Evolutionary conservation across 1,140 invertebrate genomes (phyloP).

Genomic region (Drosophila ficusphila): DNA sequence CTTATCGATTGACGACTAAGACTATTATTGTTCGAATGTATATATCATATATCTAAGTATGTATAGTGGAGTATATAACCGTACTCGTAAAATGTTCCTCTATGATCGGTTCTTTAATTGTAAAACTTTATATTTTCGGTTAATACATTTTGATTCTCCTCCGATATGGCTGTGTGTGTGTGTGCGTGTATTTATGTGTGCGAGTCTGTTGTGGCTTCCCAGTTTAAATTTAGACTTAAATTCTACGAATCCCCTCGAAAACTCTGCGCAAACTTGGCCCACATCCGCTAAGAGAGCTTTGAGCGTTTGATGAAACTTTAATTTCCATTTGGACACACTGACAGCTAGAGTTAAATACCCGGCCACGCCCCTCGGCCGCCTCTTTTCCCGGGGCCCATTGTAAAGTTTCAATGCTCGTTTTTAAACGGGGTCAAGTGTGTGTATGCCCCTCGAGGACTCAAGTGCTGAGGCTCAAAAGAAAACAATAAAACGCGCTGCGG

Average conservation of each 20-base stretch:
- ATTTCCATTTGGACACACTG: slow-evolving; percentile 69
- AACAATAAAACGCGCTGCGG: slow-evolving; percentile 71
- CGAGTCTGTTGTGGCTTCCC: too few relatives aligned
- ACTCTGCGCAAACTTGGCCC: slow-evolving; percentile 45
- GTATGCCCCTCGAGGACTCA: slow-evolving; percentile 67
- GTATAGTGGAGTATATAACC: slow-evolving; percentile 49
- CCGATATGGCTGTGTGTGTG: slow-evolving; percentile 18
- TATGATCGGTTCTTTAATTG: slow-evolving; percentile 31
- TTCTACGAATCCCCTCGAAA: slow-evolving; percentile 6
- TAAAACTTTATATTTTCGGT: slow-evolving; percentile 47
- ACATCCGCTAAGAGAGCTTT: slow-evolving; percentile 40
- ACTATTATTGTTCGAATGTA: slow-evolving; percentile 80
- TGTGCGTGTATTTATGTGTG: neutral
- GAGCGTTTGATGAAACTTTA: slow-evolving; percentile 55
- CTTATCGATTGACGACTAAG: slow-evolving; percentile 61
- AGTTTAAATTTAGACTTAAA: slow-evolving; percentile 15
- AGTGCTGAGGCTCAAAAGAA: slow-evolving; percentile 67
- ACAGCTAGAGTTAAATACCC: slow-evolving; percentile 38
- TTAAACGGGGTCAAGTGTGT: slow-evolving; percentile 74
- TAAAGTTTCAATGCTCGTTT: slow-evolving; percentile 57
- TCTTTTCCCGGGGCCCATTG: slow-evolving; percentile 43
- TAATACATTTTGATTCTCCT: slow-evolving; percentile 56
- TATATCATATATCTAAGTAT: slow-evolving; percentile 50
- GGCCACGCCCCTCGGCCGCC: neutral
- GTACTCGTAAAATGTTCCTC: slow-evolving; percentile 53